phyloP scores from a whole-genome alignment of 2,113 vertebrate genomes.

The Thermophis baileyi region DNA sequence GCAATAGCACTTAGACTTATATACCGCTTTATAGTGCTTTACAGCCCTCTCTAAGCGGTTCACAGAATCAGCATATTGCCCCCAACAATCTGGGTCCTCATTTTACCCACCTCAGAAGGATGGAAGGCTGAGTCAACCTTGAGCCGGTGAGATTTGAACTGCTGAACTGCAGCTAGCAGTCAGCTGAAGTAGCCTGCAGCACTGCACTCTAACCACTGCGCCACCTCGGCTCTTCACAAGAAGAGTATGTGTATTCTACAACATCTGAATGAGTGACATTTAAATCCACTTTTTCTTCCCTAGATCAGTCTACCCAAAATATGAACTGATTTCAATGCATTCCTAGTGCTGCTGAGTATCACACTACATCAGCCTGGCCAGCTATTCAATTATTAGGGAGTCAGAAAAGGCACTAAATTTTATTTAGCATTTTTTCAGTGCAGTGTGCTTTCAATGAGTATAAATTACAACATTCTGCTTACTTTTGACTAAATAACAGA shows the following conservation, averaged over 20 bases:
- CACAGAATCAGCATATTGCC: too few relatives aligned
- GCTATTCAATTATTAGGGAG: conserved; percentile 48
- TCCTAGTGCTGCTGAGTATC: conserved; percentile 43
- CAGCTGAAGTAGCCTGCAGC: too few relatives aligned
- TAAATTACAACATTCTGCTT: conserved; percentile 73
- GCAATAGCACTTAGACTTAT: too few relatives aligned
- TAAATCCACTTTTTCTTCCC: conserved; percentile 47
- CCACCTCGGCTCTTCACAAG: too few relatives aligned
- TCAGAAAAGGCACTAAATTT: conserved; percentile 71
- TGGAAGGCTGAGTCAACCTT: too few relatives aligned
- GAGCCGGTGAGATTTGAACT: too few relatives aligned
- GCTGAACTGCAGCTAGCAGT: too few relatives aligned
- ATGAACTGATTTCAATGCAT: conserved; percentile 52
- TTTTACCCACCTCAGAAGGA: too few relatives aligned
- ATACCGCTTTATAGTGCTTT: too few relatives aligned
- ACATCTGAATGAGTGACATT: conserved; percentile 51
- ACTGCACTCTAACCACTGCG: too few relatives aligned
- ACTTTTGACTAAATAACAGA: conserved; percentile 73
- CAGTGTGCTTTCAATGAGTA: conserved; percentile 65
- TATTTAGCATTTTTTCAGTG: conserved; percentile 68
- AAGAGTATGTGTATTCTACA: conserved; percentile 48
- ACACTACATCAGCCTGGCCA: conserved; percentile 54
- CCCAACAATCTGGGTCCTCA: too few relatives aligned
- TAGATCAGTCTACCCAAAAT: conserved; percentile 63
- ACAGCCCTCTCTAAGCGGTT: too few relatives aligned